Percentiles rank a stretch among this genome's conserved stretches.
Evolutionary conservation across 2,113 vertebrate genomes (phyloP).

Genomic region (Hippopotamus amphibius): DNA sequence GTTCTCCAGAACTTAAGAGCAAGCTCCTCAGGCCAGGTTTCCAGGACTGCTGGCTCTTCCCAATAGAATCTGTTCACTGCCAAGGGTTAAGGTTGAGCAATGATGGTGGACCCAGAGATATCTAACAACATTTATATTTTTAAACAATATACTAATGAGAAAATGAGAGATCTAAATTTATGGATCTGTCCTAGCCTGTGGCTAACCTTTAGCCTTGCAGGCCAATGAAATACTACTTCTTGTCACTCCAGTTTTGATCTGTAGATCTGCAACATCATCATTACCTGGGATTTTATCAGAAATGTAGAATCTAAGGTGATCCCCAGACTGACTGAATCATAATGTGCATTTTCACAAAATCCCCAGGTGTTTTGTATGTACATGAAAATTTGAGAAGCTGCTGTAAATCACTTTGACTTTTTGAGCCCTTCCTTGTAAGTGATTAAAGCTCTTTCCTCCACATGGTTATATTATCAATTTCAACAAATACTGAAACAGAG

Average conservation of each 20-base stretch:
- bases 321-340: neutral
- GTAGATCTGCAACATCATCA: neutral
- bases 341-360: constrained; percentile 2
- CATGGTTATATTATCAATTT: neutral
- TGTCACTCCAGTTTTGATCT: neutral
- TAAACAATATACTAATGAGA: constrained; percentile 23
- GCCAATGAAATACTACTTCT: neutral
- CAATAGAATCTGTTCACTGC: neutral
- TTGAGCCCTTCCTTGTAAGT: neutral
- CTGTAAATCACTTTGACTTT: constrained; percentile 17
- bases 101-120: neutral
- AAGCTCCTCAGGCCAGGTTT: neutral
- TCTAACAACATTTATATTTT: neutral
- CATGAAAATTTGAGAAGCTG: constrained; percentile 20
- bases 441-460: neutral
- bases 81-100: neutral
- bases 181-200: neutral
- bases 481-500: neutral
- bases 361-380: neutral
- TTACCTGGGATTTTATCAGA: neutral
- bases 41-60: neutral
- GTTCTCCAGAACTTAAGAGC: neutral
- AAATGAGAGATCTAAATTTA: neutral
- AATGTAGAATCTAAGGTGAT: neutral
- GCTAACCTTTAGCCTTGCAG: neutral